Conservation (phyloP, 2,113 vertebrate species). For the Microtus oregoni region DNA sequence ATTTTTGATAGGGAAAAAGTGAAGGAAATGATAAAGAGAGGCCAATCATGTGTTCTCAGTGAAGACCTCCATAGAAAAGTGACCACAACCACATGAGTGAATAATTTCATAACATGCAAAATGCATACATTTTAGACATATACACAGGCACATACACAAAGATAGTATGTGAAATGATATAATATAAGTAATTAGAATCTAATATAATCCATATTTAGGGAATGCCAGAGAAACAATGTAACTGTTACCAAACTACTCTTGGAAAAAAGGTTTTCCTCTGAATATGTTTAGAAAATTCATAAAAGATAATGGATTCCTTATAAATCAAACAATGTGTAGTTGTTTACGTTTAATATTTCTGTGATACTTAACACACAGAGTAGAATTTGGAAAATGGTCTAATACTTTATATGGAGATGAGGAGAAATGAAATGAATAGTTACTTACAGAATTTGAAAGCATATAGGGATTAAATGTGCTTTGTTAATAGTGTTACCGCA, state of each 20-base stretch:
- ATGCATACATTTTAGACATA: too few relatives aligned
- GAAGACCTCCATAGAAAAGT: too few relatives aligned
- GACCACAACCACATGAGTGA: too few relatives aligned
- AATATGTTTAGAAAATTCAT: too few relatives aligned
- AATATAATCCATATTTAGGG: background rate
- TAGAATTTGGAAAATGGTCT: background rate
- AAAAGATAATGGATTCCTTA: too few relatives aligned
- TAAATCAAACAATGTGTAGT: too few relatives aligned
- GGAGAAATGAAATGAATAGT: background rate
- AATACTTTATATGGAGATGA: background rate
- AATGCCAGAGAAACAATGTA: background rate
- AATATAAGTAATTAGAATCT: too few relatives aligned
- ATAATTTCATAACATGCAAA: too few relatives aligned
- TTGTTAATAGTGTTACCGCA: background rate
- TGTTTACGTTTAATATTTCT: background rate
- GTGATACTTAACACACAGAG: background rate
- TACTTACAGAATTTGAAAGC: background rate
- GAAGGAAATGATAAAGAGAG: too few relatives aligned
- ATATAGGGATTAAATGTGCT: background rate
- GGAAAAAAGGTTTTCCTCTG: background rate
- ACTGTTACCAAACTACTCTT: background rate
- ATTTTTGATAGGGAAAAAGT: background rate
- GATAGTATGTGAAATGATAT: too few relatives aligned
- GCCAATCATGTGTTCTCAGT: too few relatives aligned
- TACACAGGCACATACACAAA: too few relatives aligned